Base-by-base conservation (phyloP, 2,888 invertebrate genomes). In the Oxycera nigricornis region DNA sequence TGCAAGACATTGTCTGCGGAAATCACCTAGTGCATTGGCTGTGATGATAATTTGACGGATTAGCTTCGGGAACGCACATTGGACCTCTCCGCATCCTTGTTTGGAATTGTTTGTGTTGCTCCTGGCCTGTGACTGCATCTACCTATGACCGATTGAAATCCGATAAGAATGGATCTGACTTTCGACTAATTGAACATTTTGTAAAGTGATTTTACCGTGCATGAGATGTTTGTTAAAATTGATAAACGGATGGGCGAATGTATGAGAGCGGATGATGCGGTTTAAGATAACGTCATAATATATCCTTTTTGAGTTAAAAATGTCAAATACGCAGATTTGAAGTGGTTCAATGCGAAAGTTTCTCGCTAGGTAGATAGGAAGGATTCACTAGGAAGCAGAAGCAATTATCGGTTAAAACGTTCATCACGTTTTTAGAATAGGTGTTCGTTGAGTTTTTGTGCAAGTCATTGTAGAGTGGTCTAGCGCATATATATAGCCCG, bases 21-120 rank as follows among this genome's bases (percentile, higher is more conserved):
- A 67, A 59, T 46, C 41, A 31, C 26, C 67, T 30, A 17, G 24
- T 31, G 62, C 61, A 52, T 55, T 20, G 31, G 41, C 31, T 67
- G 55, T 67, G 70, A 62, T 46, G 75, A 74, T 77, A 74, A 77
- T 76, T 76, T 77, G 77, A 77, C 77, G 75, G 74, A 76, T 76
- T 74, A 74, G 67, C 72, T 11, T 14, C 39, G 11, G 52, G 70
- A 46, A 22, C 70, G 52, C 28, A 52, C 22, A 11, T 52, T 11
- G 70, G 52, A 22, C 70, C 70, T 1, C 31, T 31, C 35, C 28
- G 28, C 17, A 35, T 55, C 22, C n/a, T 17, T 28, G 17, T 11
- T 46, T 14, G 3, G 3, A 11, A 46, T 46, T 46, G 46, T 46
- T 46, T 46, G 46, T 46, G 17, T 46, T 46, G 11, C 46, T 46